Base-by-base conservation (phyloP, 2,113 vertebrate species). In the Sarotherodon lohbergeri region DNA sequence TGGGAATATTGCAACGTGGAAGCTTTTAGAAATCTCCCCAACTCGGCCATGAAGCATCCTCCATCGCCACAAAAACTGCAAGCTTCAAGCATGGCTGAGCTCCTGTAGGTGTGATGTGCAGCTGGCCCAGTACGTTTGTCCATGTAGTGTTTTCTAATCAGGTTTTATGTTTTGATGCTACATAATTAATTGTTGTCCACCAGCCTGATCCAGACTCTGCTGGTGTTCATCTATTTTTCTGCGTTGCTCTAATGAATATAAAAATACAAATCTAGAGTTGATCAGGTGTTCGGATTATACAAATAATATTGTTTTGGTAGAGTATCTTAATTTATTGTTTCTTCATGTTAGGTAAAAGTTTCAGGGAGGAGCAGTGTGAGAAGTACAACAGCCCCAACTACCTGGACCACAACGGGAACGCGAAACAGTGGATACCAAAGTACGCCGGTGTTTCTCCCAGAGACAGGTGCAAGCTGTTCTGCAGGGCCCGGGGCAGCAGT, bases 351-450 rank as follows among this genome's bases (percentile, higher is more conserved):
- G 98, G 96, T 24, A 98, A 98, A 68, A 99, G 98, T 93, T 99
- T 99, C 93, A 95, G 99, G 90, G 98, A 99, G 91, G 97, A 98
- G 94, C 98, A 99, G 91, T 99, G 99, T 56, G 98, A 98, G 94
- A 98, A 97, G 93, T 98, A 99, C 91, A 98, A 99, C 90, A 97
- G 92, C 88, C 96, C 96, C 82, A 97, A 96, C 92, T 96, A 97
- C 63, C 96, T 97, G 0, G 98, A 99, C 50, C 22, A 95, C 86
- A 95, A 96, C 1, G 98, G 98, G 7, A 98, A 97, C 22, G 88
- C 88, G 41, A 96, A 98, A 83, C 96, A 98, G 88, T 99, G 99
- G 99, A 97, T 99, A 68, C 99, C 98, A 32, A 99, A 99, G 89
- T 99, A 98, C 0, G 93, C 98, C 0, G 98, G 98, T 0, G 98